Evolutionary conservation across 2,797 vertebrate genomes (phyloP), one percentile per base, ranked within the genome.

Genomic region (Heliangelus exortis): DNA sequence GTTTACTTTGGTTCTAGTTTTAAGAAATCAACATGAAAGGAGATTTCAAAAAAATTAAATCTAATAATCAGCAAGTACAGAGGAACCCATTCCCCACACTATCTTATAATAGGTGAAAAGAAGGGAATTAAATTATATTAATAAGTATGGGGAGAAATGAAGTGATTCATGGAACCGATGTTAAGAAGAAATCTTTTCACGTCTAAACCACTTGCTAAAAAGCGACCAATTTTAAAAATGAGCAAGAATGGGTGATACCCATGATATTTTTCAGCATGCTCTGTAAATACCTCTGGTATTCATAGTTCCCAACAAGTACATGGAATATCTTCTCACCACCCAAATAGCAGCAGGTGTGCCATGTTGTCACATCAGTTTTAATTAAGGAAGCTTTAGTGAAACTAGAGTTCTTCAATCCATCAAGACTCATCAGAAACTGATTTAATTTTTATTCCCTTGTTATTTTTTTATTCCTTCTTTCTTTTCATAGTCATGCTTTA

Each of bases 1-100:
- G 48, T 65, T 93, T 95, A 94, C 88, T 91, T 96, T 91, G 55
- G 22, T 67, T 81, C 85, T 93, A 66, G 91, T 90, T 95, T 97
- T 91, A 93, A 95, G 83, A 74, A 93, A 92, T 7, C n/a, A 66
- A 41, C 26, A 59, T 75, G 87, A 66, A 93, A 81, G 50, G 55
- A 87, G 41, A 68, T n/a, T 55, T 94, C 67, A 85, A 86, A 63
- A 12, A 29, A 92, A 89, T 91, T 61, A 31, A 33, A 41, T 75
- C 23, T 90, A 89, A 89, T 93, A 68, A 89, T 89, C 79, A 75
- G 29, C 20, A 74, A 85, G 15, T 58, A 54, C 31, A 59, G 73
- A 77, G 23, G 47, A 66, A 41, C 26, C 6, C 6, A 80, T 87
- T 80, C 31, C 4, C 21, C 62, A 10, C 41, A 61, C 89, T 61